phyloP scores from a whole-genome alignment of 2,888 invertebrate genomes.

The Campoletis raptor region DNA sequence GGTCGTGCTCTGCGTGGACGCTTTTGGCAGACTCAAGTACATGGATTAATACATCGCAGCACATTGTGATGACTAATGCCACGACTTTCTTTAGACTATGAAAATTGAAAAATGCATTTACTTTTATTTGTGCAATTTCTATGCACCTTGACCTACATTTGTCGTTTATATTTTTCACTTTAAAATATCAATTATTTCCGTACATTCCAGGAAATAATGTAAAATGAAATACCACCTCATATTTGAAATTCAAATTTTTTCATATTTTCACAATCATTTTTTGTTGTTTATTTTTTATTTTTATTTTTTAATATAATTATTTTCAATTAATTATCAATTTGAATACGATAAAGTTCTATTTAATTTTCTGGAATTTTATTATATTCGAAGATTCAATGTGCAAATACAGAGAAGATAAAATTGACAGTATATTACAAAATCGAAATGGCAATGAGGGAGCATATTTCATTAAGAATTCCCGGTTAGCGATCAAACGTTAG shows the following conservation, averaged over 20 bases:
- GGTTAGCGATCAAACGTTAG: neutral
- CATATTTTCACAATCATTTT: neutral
- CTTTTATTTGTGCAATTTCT: constrained; percentile 10
- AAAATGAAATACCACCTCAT: neutral
- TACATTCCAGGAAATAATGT: neutral
- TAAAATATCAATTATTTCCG: neutral
- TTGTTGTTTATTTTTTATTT: neutral
- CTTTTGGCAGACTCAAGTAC: constrained; percentile 57
- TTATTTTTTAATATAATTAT: neutral
- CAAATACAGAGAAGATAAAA: neutral
- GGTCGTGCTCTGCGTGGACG: constrained; percentile 5
- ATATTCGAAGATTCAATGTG: neutral
- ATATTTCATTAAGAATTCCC: neutral
- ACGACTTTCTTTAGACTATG: constrained; percentile 4
- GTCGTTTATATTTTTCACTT: neutral
- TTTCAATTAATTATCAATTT: neutral
- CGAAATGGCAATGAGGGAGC: neutral
- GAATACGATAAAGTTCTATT: neutral
- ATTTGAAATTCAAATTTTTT: neutral
- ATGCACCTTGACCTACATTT: constrained; percentile 28
- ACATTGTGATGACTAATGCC: constrained; percentile 22
- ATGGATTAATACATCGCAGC: constrained; percentile 26
- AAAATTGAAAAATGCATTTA: constrained; percentile 29
- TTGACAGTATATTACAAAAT: neutral
- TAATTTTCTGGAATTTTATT: neutral